These are phyloP conservation scores for Cephus sareptanus DNA, from an alignment of 2,888 invertebrate species.

Conservation along the genomic window DNA sequence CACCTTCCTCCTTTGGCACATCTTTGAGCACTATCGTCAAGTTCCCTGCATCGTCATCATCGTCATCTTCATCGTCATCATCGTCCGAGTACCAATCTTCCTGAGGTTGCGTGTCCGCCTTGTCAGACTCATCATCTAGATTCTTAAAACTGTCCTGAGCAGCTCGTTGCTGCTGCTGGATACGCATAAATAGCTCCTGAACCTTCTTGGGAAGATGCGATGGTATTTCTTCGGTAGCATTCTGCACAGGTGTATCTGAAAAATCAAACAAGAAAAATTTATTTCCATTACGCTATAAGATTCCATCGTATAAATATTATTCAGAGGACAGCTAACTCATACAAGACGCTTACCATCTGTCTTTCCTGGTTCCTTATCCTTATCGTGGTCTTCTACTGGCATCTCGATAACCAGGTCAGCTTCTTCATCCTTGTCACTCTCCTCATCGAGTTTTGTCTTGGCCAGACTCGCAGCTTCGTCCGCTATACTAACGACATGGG, in stretches of 20 bases:
- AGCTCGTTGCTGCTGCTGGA: slow-evolving; percentile 74
- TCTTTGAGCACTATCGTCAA: slow-evolving; percentile 80
- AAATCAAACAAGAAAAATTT: background rate
- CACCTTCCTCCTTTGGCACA: slow-evolving; percentile 73
- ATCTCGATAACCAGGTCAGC: slow-evolving; percentile 58
- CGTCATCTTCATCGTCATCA: slow-evolving; percentile 74
- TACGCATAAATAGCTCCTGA: slow-evolving; percentile 74
- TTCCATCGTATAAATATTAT: slow-evolving; percentile 9
- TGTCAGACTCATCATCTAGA: slow-evolving; percentile 55
- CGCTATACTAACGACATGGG: slow-evolving; percentile 50
- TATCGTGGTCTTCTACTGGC: slow-evolving; percentile 55
- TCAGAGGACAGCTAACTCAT: slow-evolving; percentile 4
- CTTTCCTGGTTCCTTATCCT: slow-evolving; percentile 32
- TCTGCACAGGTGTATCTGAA: background rate
- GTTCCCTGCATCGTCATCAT: slow-evolving; percentile 62
- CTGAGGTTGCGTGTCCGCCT: slow-evolving; percentile 53
- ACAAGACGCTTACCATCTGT: slow-evolving; percentile 25
- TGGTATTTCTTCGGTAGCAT: slow-evolving; percentile 57
- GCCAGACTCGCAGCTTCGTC: slow-evolving; percentile 55
- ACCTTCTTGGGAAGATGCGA: slow-evolving; percentile 74
- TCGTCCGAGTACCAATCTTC: slow-evolving; percentile 86
- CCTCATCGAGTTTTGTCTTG: slow-evolving; percentile 57
- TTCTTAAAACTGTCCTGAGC: slow-evolving; percentile 64
- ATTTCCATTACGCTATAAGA: background rate
- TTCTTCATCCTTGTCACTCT: slow-evolving; percentile 63